Conservation (phyloP, 2,797 vertebrate genomes). For the Acipenser oxyrinchus region DNA sequence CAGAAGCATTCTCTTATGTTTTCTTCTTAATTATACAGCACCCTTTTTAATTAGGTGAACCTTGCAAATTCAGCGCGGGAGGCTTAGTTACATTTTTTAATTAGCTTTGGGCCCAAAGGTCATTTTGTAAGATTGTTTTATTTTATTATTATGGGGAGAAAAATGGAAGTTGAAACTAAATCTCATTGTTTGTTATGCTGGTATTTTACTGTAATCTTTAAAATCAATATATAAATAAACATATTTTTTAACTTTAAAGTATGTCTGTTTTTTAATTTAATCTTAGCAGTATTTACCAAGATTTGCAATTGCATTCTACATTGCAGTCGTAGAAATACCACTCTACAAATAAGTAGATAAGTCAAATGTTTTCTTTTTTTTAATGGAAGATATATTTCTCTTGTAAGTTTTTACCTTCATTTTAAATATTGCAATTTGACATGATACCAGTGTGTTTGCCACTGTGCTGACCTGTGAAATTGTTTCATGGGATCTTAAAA, state of each 20-base stretch:
- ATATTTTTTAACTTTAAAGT: too few relatives aligned
- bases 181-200: background rate
- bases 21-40: constrained; percentile 55
- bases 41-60: constrained; percentile 68
- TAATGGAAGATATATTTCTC: too few relatives aligned
- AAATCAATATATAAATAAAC: too few relatives aligned
- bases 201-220: background rate
- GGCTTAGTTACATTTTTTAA: constrained; percentile 1
- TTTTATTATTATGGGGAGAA: background rate
- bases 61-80: background rate
- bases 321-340: background rate
- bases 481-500: too few relatives aligned
- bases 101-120: background rate
- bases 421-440: too few relatives aligned
- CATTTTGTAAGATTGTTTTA: background rate
- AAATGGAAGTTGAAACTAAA: background rate
- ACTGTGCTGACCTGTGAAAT: too few relatives aligned
- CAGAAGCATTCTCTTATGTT: constrained; percentile 60
- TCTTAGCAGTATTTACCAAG: too few relatives aligned
- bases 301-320: background rate
- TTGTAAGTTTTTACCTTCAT: too few relatives aligned
- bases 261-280: too few relatives aligned
- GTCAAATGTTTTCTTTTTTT: background rate
- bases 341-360: background rate
- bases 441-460: too few relatives aligned